These are phyloP conservation scores for Tortrix viridana DNA, from an alignment of 2,888 invertebrate genomes.

Conservation along the genomic window DNA sequence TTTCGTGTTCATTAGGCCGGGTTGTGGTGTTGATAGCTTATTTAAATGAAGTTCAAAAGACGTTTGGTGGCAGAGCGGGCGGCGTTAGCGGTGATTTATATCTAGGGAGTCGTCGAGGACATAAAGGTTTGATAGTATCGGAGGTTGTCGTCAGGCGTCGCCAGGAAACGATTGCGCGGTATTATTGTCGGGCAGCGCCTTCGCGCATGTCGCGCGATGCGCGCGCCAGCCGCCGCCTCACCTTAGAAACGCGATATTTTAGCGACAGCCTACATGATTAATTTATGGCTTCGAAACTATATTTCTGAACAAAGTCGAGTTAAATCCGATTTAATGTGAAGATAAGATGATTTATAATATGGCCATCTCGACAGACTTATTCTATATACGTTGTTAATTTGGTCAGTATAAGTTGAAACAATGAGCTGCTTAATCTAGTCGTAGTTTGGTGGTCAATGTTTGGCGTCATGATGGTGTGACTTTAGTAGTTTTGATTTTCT, in stretches of 20 bases:
- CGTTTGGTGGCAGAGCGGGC: slow-evolving; percentile 47
- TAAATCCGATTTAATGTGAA: slow-evolving; percentile 75
- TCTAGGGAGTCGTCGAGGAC: slow-evolving; percentile 59
- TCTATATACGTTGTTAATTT: slow-evolving; percentile 40
- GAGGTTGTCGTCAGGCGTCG: slow-evolving; percentile 80
- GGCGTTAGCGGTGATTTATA: slow-evolving; percentile 71
- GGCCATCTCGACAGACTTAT: slow-evolving; percentile 54
- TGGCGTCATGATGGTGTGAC: too few relatives aligned
- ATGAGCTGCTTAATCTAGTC: too few relatives aligned
- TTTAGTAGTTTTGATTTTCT: too few relatives aligned
- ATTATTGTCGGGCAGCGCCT: slow-evolving; percentile 68
- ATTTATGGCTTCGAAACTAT: slow-evolving; percentile 78
- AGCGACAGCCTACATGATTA: slow-evolving; percentile 83
- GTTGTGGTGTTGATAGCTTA: slow-evolving; percentile 68
- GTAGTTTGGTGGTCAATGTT: too few relatives aligned
- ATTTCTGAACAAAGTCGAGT: slow-evolving; percentile 66
- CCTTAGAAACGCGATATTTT: slow-evolving; percentile 77
- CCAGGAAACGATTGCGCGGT: slow-evolving; percentile 76
- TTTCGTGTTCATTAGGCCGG: slow-evolving; percentile 75
- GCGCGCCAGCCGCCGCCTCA: slow-evolving; percentile 63
- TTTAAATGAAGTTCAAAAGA: slow-evolving; percentile 72
- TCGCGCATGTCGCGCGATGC: slow-evolving; percentile 69
- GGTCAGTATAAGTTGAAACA: neutral
- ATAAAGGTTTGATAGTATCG: slow-evolving; percentile 74
- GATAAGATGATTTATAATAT: slow-evolving; percentile 78